These are phyloP conservation scores for Conistra vaccinii DNA, from an alignment of 2,888 invertebrate genomes.

Conservation along the genomic window DNA sequence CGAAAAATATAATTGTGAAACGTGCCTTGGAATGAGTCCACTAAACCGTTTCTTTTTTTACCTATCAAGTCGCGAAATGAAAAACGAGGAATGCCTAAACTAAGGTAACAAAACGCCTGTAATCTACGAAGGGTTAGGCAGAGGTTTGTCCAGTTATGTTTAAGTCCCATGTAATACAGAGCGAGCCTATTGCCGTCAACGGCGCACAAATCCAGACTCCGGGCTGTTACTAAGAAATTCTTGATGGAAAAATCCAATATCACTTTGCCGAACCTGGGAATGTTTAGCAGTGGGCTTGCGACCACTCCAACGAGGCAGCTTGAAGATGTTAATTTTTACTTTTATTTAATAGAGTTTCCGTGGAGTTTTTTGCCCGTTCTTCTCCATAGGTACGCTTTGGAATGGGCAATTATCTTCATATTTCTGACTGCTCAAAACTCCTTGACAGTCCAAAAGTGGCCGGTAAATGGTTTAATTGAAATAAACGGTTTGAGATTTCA, in stretches of 20 bases:
- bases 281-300: neutral
- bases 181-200: neutral
- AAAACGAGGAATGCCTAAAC: slow-evolving; percentile 6
- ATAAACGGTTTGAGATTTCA: neutral
- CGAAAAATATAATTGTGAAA: slow-evolving; percentile 48
- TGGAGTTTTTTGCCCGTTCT: too few species aligned
- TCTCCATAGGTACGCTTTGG: too few species aligned
- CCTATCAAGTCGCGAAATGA: slow-evolving; percentile 24
- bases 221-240: neutral
- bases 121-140: neutral
- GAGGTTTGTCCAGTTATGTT: neutral
- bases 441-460: too few species aligned
- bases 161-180: neutral
- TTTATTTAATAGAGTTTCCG: too few species aligned
- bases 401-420: too few species aligned
- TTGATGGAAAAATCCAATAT: too few species aligned
- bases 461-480: too few species aligned
- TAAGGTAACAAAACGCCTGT: neutral
- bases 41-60: slow-evolving; percentile 37
- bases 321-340: neutral
- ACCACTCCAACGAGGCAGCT: neutral
- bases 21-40: slow-evolving; percentile 56
- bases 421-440: too few species aligned
- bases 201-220: neutral
- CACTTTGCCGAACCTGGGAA: neutral